Base-by-base conservation (phyloP, 2,888 invertebrate genomes). In the Scaptomyza polygonia region DNA sequence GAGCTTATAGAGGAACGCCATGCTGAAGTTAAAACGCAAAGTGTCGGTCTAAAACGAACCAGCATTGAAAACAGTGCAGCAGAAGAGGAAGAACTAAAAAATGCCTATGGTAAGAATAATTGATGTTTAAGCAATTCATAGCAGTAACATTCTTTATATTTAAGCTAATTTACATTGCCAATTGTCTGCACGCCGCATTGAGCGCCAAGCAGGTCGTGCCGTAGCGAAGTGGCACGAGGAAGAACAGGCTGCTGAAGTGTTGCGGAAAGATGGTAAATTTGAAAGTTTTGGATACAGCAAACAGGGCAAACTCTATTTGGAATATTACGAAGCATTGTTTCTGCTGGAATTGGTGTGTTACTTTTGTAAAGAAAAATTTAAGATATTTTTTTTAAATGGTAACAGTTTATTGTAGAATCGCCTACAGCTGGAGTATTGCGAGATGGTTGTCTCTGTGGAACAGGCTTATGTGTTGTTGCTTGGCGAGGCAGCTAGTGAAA, bases 211-310 rank as follows among this genome's bases (percentile, higher is more conserved):
- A 2, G 90, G 88, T 5, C 83, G 91, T n/a, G 78, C 90, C 0
- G 3, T 86, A 30, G 91, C 84, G 0, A 74, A 63, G 1, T 91
- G 91, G 91, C 82, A 88, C 21, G 29, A 47, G 0, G 69, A 79
- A 9, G 72, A 76, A 47, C 79, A 86, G 53, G 86, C 86, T 3
- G 90, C 89, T 0, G 88, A 88, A 51, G 76, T 91, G 0, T 16
- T 85, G 7, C 88, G 79, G 3, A 91, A 90, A 58, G 90, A 90
- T 77, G 91, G 91, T 0, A 91, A 91, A 74, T 91, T 91, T 68
- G 86, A 86, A 7, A 78, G 74, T 14, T 91, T 90, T 63, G 91
- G 91, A 0, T 88, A 88, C 34, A 88, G 76, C 32, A 66, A 64
- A n/a, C 62, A 85, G 6, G 89, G 89, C 0, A 75, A 87, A 43